These are phyloP conservation scores for Sebastes vulpes DNA, from an alignment of 2,797 vertebrate genomes.

Conservation along the genomic window DNA sequence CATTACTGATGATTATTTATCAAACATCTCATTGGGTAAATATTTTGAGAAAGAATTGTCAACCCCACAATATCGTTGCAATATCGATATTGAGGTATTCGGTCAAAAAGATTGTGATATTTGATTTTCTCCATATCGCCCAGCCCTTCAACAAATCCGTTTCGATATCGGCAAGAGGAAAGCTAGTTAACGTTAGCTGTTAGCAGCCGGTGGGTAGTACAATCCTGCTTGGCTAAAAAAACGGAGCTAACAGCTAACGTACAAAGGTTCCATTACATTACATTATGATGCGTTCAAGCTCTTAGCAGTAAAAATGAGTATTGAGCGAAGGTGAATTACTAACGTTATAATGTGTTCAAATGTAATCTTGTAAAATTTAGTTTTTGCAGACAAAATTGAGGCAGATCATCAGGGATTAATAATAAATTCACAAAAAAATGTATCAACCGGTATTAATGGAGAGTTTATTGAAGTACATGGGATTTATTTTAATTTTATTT, in stretches of 20 bases:
- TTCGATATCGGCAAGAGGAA: no score
- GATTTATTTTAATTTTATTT: not conserved
- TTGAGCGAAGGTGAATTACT: not conserved
- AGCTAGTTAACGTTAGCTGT: not conserved
- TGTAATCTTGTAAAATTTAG: not conserved
- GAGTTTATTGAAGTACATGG: not conserved
- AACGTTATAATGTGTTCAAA: not conserved
- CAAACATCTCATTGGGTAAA: no score
- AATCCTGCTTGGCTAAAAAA: no score
- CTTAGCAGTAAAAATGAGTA: not conserved
- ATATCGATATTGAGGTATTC: no score
- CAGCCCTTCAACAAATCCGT: no score
- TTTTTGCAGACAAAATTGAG: not conserved
- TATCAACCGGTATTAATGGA: not conserved
- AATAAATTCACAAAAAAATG: not conserved
- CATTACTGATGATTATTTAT: no score
- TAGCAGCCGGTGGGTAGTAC: no score
- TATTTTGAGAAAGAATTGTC: no score
- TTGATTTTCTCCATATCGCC: no score
- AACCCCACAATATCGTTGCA: no score
- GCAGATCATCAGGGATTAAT: not conserved
- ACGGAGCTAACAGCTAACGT: not conserved
- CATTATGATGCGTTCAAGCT: not conserved
- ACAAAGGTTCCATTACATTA: not conserved
- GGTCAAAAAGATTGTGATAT: no score